phyloP scores from a whole-genome alignment of 2,113 vertebrate genomes.

The Gobius niger region DNA sequence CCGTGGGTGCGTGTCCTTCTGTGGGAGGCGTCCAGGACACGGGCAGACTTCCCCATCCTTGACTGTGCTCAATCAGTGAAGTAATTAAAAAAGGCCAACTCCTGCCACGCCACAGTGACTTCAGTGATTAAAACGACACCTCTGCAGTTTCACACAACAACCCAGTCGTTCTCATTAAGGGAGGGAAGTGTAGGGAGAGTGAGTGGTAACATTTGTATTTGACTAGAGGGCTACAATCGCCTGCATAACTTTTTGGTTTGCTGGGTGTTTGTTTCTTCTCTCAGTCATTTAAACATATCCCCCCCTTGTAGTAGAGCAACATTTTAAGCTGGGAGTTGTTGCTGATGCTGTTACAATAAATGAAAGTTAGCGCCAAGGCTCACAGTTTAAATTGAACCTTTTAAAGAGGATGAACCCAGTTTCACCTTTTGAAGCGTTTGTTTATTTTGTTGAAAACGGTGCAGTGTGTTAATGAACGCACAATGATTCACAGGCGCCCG shows the following conservation, averaged over 20 bases:
- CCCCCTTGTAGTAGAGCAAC: too few species aligned
- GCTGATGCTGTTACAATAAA: too few species aligned
- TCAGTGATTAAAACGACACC: conserved; percentile 75
- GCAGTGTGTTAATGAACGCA: too few species aligned
- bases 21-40: conserved; percentile 43
- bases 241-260: background rate
- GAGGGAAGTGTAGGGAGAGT: background rate
- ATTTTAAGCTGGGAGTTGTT: too few species aligned
- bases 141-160: conserved; percentile 67
- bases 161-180: conserved; percentile 56
- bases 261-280: background rate
- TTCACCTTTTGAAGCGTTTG: too few species aligned
- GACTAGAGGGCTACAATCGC: background rate
- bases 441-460: too few species aligned
- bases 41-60: conserved; percentile 67
- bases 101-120: conserved; percentile 70
- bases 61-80: conserved; percentile 67
- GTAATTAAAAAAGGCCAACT: conserved; percentile 77
- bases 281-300: too few species aligned
- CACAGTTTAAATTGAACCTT: too few species aligned
- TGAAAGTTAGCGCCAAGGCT: too few species aligned
- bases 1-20: conserved; percentile 45
- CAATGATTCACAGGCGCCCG: too few species aligned
- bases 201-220: conserved; percentile 20
- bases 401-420: too few species aligned